Evolutionary conservation across 2,113 vertebrate species (phyloP).

Genomic region (Phylloscopus whistleri): DNA sequence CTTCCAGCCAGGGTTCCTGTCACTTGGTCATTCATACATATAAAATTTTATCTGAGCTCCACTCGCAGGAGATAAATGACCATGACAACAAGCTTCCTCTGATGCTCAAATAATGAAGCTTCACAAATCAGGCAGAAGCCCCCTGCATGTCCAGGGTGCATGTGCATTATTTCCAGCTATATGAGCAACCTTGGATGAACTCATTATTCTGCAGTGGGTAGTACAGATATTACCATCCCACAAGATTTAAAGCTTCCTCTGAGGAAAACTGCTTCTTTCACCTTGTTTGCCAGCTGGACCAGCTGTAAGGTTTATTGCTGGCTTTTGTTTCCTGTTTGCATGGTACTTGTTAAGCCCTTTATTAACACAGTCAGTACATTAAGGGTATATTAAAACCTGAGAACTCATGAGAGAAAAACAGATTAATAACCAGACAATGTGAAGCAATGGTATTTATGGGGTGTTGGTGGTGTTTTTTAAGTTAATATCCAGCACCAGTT

Average conservation of each 20-base stretch:
- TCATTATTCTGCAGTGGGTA: slow-evolving; percentile 33
- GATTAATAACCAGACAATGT: neutral
- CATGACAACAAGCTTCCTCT: neutral
- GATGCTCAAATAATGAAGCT: neutral
- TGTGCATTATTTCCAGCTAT: neutral
- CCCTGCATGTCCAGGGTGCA: neutral
- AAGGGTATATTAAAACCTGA: slow-evolving; percentile 12
- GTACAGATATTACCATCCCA: slow-evolving; percentile 14
- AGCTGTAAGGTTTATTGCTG: slow-evolving; percentile 39
- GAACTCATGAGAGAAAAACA: neutral
- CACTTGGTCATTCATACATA: neutral
- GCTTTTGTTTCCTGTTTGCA: slow-evolving; percentile 34
- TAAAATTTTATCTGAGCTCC: slow-evolving; percentile 10
- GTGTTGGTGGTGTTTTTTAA: neutral
- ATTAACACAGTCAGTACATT: neutral
- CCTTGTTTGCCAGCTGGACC: slow-evolving; percentile 17
- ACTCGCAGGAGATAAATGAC: neutral
- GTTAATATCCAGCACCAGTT: neutral
- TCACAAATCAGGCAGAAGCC: slow-evolving; percentile 19
- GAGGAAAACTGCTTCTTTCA: slow-evolving; percentile 21
- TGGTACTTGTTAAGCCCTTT: neutral
- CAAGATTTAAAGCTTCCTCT: slow-evolving; percentile 20
- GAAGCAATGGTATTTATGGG: neutral
- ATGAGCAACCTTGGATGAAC: slow-evolving; percentile 40
- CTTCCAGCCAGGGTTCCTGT: neutral